Base-by-base conservation (phyloP, 2,888 invertebrate species). In the Seladonia tumulorum region DNA sequence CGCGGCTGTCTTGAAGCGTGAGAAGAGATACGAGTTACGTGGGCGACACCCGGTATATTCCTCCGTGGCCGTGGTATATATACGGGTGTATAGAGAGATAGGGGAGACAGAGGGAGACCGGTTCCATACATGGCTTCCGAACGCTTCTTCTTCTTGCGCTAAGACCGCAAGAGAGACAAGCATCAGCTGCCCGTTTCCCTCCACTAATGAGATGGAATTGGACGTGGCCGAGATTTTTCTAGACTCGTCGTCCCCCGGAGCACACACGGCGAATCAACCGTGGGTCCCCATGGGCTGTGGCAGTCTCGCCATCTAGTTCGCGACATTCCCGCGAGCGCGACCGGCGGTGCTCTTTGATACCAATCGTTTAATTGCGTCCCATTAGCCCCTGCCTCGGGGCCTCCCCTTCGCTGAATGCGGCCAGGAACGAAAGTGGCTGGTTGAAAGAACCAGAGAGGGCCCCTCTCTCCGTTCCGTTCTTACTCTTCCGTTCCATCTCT, bases 131-230 rank as follows among this genome's bases (percentile, higher is more conserved):
- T 94, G 95, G 95, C 94, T 95, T 92, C 94, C 93, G 94, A 93
- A 93, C 94, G 94, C 93, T 94, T 93, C 94, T 93, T 93, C 93
- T 94, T 93, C 93, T 93, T 93, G 94, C 93, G 93, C 94, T 93
- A 93, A 94, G 93, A 93, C 92, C 93, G 92, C 93, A 91, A 90
- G 89, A 90, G 90, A 91, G 95, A 95, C 95, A 95, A 95, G 94
- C 94, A 95, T 95, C 95, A 94, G 95, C 94, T 93, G 94, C 94
- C 66, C 93, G 94, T 94, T 94, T 94, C 92, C 91, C 93, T 93
- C 92, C 94, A 93, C 95, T 95, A 95, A 95, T 95, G 95, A 95
- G 95, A 95, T 95, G 94, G 94, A 95, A 95, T 95, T 95, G 95
- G 94, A 95, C 94, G 94, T 93, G 94, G 94, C 93, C 94, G 93